A percentile compares a stretch with the other conserved stretches of the same genome.
Conservation (phyloP, 2,888 invertebrate genomes). For the Yponomeuta sedellus region DNA sequence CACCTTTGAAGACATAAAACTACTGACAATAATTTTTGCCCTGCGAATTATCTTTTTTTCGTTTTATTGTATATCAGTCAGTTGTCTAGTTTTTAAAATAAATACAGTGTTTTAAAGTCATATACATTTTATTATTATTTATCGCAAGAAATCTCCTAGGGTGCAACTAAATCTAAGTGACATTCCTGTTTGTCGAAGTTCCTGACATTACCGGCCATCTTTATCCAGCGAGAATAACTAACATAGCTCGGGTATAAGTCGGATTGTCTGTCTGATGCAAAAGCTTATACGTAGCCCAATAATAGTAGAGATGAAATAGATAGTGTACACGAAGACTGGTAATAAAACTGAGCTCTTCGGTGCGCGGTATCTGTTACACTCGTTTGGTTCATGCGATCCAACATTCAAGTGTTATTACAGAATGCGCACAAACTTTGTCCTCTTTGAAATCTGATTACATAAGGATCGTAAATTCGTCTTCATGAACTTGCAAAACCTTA, state of each 20-base stretch:
- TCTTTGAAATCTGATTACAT: slow-evolving; percentile 61
- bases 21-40: too few species aligned
- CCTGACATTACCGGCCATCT: neutral
- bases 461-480: slow-evolving; percentile 60
- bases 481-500: slow-evolving; percentile 58
- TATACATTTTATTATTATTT: too few species aligned
- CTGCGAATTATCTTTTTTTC: too few species aligned
- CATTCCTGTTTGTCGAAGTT: too few species aligned
- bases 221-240: neutral
- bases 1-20: too few species aligned
- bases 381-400: neutral
- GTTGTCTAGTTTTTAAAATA: too few species aligned
- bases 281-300: neutral
- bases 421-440: slow-evolving; percentile 24
- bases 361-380: neutral
- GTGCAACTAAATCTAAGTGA: neutral
- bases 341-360: neutral
- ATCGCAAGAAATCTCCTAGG: too few species aligned
- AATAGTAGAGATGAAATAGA: neutral
- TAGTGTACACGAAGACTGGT: neutral
- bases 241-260: neutral
- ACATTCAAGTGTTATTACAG: slow-evolving; percentile 15
- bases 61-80: too few species aligned
- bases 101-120: too few species aligned
- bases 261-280: neutral